Percentiles rank a stretch among this genome's conserved stretches.
Evolutionary conservation across 2,888 invertebrate genomes (phyloP).

Genomic region (Xestia c-nigrum): DNA sequence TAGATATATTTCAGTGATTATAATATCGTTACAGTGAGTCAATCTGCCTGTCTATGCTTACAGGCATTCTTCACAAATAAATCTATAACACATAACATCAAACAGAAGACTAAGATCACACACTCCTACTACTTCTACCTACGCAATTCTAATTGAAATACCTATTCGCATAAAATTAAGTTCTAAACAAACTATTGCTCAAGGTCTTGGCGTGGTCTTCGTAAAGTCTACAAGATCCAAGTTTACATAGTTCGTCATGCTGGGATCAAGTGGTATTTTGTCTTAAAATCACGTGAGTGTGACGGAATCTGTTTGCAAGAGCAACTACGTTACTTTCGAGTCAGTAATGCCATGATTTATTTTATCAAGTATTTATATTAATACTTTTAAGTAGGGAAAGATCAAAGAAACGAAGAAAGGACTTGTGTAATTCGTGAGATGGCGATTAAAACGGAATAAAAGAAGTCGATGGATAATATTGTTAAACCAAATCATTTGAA

Average conservation of each 20-base stretch:
- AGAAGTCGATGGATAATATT: too few relatives aligned
- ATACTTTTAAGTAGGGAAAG: not conserved
- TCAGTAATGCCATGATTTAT: not conserved
- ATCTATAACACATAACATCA: not conserved
- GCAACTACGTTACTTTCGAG: not conserved
- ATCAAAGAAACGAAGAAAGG: too few relatives aligned
- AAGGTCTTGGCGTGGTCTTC: conserved; percentile 20
- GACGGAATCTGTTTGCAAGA: conserved; percentile 26
- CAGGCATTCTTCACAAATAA: not conserved
- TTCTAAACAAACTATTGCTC: conserved; percentile 16
- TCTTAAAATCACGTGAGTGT: not conserved
- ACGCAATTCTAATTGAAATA: not conserved
- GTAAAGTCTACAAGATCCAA: conserved; percentile 20
- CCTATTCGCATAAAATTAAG: not conserved
- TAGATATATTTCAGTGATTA: not conserved
- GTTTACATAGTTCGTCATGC: conserved; percentile 27
- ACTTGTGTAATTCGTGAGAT: too few relatives aligned
- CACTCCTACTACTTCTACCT: not conserved
- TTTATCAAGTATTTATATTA: not conserved
- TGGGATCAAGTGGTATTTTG: conserved; percentile 25
- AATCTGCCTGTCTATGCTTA: not conserved
- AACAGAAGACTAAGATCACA: conserved; percentile 19
- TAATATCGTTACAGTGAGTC: not conserved
- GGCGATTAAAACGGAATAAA: too few relatives aligned
- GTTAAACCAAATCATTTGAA: too few relatives aligned